Conservation (phyloP, 2,888 invertebrate species). For the Parthenolecanium corni region DNA sequence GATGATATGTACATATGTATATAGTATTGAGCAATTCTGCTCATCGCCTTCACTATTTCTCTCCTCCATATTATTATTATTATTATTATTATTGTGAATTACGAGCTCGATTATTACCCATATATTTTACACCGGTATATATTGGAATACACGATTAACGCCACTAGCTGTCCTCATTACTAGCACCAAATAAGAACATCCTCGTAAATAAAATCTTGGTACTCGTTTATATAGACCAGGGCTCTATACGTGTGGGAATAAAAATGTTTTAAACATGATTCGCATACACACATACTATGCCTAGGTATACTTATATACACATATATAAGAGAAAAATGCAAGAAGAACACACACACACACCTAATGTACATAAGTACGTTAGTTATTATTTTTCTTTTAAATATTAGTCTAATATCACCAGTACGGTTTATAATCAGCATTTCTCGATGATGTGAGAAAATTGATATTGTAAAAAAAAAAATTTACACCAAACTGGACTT, state of each 20-base stretch:
- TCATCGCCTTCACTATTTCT: no score
- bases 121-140: conserved; percentile 15
- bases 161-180: conserved; percentile 26
- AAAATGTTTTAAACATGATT: neutral
- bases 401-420: neutral
- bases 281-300: neutral
- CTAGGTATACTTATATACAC: neutral
- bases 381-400: neutral
- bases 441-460: conserved; percentile 11
- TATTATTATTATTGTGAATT: conserved; percentile 19
- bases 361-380: neutral
- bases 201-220: conserved; percentile 23
- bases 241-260: conserved; percentile 16
- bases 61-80: no score
- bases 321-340: no score
- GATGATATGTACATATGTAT: no score
- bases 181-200: conserved; percentile 22
- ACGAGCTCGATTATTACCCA: conserved; percentile 20
- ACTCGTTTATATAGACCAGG: neutral
- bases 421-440: neutral
- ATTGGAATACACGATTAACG: conserved; percentile 23
- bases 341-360: neutral
- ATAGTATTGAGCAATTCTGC: no score
- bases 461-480: neutral
- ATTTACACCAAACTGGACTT: neutral